Evolutionary conservation across 1,140 invertebrate species (phyloP).

Genomic region (Aphis craccivora): DNA sequence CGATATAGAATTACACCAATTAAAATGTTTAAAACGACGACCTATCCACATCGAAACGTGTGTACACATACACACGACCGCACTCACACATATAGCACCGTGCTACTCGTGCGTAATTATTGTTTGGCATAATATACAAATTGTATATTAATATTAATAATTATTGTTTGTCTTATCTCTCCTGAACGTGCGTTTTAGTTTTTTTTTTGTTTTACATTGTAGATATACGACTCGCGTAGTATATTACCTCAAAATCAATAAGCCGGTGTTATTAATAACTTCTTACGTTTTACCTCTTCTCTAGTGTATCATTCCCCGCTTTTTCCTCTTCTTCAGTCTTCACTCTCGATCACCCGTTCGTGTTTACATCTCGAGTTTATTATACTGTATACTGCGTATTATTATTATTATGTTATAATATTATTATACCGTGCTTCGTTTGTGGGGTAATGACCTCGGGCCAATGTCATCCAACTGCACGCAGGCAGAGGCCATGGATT

Average conservation of each 20-base stretch:
- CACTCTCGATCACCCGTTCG: neutral
- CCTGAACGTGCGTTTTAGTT: neutral
- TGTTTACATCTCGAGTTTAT: conserved; percentile 48
- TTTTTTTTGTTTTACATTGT: neutral
- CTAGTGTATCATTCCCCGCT: neutral
- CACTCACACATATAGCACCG: neutral
- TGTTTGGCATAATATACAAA: conserved; percentile 13
- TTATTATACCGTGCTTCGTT: neutral
- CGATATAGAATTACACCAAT: neutral
- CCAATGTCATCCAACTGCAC: conserved; percentile 56
- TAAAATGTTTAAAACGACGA: conserved; percentile 21
- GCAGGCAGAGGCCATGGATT: neutral
- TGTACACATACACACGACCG: neutral
- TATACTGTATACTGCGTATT: conserved; percentile 13
- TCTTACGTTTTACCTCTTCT: too few relatives aligned
- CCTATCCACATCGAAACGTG: neutral
- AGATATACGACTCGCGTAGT: neutral
- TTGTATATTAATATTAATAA: neutral
- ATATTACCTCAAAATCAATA: neutral
- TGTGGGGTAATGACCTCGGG: conserved; percentile 51
- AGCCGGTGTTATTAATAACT: neutral
- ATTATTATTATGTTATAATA: conserved; percentile 8
- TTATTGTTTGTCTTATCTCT: conserved; percentile 36
- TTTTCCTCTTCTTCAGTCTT: neutral
- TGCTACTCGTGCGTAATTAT: neutral